phyloP scores from a whole-genome alignment of 2,888 invertebrate species.

The Cataglyphis livida region DNA sequence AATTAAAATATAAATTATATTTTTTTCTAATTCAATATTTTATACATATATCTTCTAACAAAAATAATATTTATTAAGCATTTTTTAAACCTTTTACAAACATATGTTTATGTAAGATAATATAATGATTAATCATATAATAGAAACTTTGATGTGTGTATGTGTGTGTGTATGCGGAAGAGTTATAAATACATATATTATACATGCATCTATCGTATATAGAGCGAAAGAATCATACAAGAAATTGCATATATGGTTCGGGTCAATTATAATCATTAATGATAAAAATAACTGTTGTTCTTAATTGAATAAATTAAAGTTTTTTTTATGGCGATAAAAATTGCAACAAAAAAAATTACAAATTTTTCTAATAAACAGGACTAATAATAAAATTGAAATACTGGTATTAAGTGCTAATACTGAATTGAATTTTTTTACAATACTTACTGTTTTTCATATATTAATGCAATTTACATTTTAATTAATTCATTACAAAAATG shows the following conservation, averaged over 20 bases:
- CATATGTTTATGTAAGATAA: neutral
- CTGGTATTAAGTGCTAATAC: neutral
- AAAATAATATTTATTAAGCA: neutral
- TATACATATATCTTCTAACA: neutral
- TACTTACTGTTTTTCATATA: neutral
- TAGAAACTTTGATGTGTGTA: neutral
- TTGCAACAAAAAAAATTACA: neutral
- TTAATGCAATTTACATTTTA: conserved; percentile 7
- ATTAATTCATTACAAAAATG: neutral
- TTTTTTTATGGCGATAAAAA: neutral
- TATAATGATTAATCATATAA: conserved; percentile 2
- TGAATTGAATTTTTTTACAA: neutral
- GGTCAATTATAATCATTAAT: neutral
- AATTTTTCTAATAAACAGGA: neutral
- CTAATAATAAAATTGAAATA: neutral
- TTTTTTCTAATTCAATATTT: neutral
- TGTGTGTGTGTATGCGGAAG: neutral
- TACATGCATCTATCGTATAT: conserved; percentile 14
- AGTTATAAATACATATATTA: neutral
- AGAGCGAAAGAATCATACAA: conserved; percentile 22
- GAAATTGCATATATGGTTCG: neutral
- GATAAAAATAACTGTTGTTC: conserved; percentile 17
- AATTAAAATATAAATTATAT: too few relatives aligned
- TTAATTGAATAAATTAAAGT: neutral
- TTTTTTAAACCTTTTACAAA: neutral